These are phyloP conservation scores for Heliothis virescens DNA, from an alignment of 1,140 invertebrate species.

Conservation along the genomic window DNA sequence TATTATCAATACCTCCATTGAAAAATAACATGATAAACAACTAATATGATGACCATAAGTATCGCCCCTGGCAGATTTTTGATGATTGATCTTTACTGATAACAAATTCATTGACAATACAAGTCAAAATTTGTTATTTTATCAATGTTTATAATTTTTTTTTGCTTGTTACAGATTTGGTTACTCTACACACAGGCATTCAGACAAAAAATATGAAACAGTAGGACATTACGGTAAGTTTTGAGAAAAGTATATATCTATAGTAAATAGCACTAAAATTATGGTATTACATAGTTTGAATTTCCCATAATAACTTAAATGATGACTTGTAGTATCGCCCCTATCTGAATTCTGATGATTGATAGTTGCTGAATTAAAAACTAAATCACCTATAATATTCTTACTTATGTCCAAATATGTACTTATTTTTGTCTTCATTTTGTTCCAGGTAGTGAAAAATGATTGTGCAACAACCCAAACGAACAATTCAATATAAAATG, in stretches of 20 bases:
- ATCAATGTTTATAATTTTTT: neutral
- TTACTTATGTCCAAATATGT: neutral
- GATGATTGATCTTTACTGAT: slow-evolving; percentile 63
- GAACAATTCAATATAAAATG: too few relatives aligned
- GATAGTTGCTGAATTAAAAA: slow-evolving; percentile 58
- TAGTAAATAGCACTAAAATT: too few relatives aligned
- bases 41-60: slow-evolving; percentile 58
- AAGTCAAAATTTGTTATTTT: neutral
- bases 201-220: too few relatives aligned
- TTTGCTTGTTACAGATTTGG: neutral
- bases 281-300: too few relatives aligned
- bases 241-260: too few relatives aligned
- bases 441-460: too few relatives aligned
- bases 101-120: neutral
- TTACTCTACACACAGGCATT: neutral
- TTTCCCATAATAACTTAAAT: neutral
- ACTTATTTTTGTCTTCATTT: too few relatives aligned
- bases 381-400: neutral
- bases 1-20: neutral
- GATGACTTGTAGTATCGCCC: slow-evolving; percentile 62
- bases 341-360: slow-evolving; percentile 66
- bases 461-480: too few relatives aligned
- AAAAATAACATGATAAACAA: neutral
- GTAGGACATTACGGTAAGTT: too few relatives aligned
- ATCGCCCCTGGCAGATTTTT: slow-evolving; percentile 65